These are phyloP conservation scores for Hydroisotoma schaefferi DNA, from an alignment of 2,888 invertebrate species.

Conservation along the genomic window DNA sequence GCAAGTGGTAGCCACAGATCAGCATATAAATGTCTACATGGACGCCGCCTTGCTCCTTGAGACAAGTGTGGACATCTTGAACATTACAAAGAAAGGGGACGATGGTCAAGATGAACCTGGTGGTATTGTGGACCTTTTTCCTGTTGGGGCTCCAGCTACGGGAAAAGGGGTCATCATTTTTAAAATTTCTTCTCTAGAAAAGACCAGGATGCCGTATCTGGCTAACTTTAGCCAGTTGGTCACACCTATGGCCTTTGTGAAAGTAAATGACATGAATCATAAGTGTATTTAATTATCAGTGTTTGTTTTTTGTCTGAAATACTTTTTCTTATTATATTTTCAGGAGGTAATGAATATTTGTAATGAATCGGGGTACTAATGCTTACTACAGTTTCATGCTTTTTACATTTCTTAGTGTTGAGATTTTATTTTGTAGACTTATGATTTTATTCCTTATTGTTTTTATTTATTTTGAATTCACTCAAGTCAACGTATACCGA, in stretches of 20 bases:
- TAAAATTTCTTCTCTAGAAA: slow-evolving; percentile 18
- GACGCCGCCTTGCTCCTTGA: slow-evolving; percentile 27
- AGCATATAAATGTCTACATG: slow-evolving; percentile 36
- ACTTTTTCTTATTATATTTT: too few species aligned
- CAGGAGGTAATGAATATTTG: too few species aligned
- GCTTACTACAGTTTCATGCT: too few species aligned
- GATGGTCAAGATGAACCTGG: slow-evolving; percentile 33
- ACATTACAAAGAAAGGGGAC: slow-evolving; percentile 26
- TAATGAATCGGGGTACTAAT: too few species aligned
- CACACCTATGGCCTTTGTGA: slow-evolving; percentile 33
- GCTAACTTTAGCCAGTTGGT: slow-evolving; percentile 26
- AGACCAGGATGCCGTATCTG: slow-evolving; percentile 28
- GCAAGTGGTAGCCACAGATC: slow-evolving; percentile 33
- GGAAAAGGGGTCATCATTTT: slow-evolving; percentile 29
- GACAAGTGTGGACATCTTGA: slow-evolving; percentile 27
- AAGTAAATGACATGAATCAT: too few species aligned
- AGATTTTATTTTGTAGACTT: too few species aligned
- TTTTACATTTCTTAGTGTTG: too few species aligned
- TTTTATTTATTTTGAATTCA: too few species aligned
- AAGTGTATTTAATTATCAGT: too few species aligned
- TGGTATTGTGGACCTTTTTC: slow-evolving; percentile 34
- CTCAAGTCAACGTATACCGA: too few species aligned
- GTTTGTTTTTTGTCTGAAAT: too few species aligned
- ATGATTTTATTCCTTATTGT: too few species aligned
- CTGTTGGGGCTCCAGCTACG: slow-evolving; percentile 28